Evolutionary conservation across 2,888 invertebrate genomes (phyloP).

Genomic region (Drosophila mettleri): DNA sequence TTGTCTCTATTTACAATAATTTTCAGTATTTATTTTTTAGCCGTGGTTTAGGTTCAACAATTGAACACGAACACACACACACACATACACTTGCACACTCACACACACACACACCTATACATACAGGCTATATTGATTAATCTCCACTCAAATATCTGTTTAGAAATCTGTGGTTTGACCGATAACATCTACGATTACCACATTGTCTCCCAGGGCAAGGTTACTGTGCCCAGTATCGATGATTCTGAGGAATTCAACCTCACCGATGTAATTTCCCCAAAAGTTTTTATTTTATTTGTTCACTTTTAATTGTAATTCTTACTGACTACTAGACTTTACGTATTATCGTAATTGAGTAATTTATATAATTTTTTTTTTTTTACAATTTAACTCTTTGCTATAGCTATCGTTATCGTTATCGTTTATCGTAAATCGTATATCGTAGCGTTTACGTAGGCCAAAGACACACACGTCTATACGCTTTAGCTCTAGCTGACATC

Average conservation of each 20-base stretch:
- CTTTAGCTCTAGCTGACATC: conserved; percentile 63
- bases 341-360: conserved; percentile 60
- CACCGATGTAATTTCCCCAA: conserved; percentile 90
- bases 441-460: conserved; percentile 73
- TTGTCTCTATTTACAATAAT: conserved; percentile 27
- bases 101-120: conserved; percentile 34
- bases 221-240: conserved; percentile 95
- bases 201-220: conserved; percentile 97
- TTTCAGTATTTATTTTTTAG: conserved; percentile 51
- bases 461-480: conserved; percentile 37
- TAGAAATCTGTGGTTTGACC: conserved; percentile 88
- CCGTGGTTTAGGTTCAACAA: conserved; percentile 68
- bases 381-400: conserved; percentile 50
- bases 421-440: conserved; percentile 44
- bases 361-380: conserved; percentile 43
- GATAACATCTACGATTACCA: conserved; percentile 94
- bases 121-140: conserved; percentile 44
- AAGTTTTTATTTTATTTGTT: conserved; percentile 19
- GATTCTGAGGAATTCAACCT: conserved; percentile 94
- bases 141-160: conserved; percentile 48
- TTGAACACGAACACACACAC: conserved; percentile 48
- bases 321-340: conserved; percentile 47
- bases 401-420: conserved; percentile 43
- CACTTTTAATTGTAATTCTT: conserved; percentile 45
- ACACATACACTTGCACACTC: conserved; percentile 20